Conservation (phyloP, 2,888 invertebrate genomes). For the Phengaris arion region DNA sequence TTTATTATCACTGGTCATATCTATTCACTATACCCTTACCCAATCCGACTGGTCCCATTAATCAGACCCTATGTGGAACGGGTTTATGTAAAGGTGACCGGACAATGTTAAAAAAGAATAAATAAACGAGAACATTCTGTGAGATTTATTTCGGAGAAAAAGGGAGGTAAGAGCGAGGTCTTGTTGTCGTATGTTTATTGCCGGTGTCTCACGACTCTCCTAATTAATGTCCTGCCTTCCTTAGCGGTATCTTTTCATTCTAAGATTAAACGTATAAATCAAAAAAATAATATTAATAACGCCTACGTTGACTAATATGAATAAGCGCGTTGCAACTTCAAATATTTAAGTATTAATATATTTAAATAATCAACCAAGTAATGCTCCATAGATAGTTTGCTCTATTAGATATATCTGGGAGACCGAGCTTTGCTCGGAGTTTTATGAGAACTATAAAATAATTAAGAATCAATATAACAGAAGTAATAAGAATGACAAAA, state of each 20-base stretch:
- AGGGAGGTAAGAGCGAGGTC: conserved; percentile 66
- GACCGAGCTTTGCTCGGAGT: no score
- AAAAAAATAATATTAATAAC: no score
- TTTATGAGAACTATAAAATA: no score
- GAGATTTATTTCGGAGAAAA: conserved; percentile 77
- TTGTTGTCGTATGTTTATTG: conserved; percentile 72
- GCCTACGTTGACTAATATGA: background rate
- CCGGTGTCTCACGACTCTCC: conserved; percentile 64
- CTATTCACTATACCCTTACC: conserved; percentile 64
- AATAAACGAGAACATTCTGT: conserved; percentile 71
- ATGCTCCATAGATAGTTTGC: no score
- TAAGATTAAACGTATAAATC: conserved; percentile 36
- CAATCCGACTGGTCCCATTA: conserved; percentile 64
- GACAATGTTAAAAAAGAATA: conserved; percentile 73
- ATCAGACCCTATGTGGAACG: conserved; percentile 69
- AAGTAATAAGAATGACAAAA: no score
- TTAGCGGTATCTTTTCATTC: conserved; percentile 48
- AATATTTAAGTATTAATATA: no score
- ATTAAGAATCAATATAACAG: no score
- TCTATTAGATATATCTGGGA: no score
- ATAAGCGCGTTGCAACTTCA: no score
- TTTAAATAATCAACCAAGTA: no score
- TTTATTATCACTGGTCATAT: conserved; percentile 60
- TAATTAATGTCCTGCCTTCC: conserved; percentile 69
- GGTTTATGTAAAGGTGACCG: conserved; percentile 70